These are phyloP conservation scores for Troides aeacus DNA, from an alignment of 2,888 invertebrate species.

Conservation along the genomic window DNA sequence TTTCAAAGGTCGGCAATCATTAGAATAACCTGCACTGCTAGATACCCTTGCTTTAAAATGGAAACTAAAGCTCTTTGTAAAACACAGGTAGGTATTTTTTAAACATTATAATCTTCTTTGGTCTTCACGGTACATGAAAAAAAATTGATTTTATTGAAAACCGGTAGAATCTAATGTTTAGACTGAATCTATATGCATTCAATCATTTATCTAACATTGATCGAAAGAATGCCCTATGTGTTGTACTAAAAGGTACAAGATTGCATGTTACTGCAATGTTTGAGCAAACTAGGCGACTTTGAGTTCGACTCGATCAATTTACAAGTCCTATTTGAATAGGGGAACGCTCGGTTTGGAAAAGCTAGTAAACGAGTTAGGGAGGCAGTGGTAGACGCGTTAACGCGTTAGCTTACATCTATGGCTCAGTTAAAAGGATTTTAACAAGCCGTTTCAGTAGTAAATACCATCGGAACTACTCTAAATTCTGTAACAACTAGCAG, in stretches of 20 bases:
- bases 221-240: neutral
- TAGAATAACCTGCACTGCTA: too few relatives aligned
- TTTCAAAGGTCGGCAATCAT: too few relatives aligned
- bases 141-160: too few relatives aligned
- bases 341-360: slow-evolving; percentile 43
- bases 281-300: slow-evolving; percentile 36
- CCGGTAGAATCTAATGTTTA: too few relatives aligned
- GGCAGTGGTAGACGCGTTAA: slow-evolving; percentile 30
- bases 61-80: too few relatives aligned
- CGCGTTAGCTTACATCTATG: neutral
- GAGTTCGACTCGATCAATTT: slow-evolving; percentile 63
- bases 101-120: too few relatives aligned
- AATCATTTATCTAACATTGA: neutral
- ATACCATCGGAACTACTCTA: too few relatives aligned
- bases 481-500: too few relatives aligned
- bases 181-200: too few relatives aligned
- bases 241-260: neutral
- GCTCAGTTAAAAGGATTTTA: neutral
- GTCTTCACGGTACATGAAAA: too few relatives aligned
- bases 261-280: neutral
- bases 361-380: slow-evolving; percentile 33
- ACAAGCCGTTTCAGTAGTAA: neutral
- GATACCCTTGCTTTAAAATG: too few relatives aligned
- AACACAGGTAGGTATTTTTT: too few relatives aligned
- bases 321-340: slow-evolving; percentile 67